phyloP scores from a whole-genome alignment of 2,113 vertebrate species.

The Ailurus styani region DNA sequence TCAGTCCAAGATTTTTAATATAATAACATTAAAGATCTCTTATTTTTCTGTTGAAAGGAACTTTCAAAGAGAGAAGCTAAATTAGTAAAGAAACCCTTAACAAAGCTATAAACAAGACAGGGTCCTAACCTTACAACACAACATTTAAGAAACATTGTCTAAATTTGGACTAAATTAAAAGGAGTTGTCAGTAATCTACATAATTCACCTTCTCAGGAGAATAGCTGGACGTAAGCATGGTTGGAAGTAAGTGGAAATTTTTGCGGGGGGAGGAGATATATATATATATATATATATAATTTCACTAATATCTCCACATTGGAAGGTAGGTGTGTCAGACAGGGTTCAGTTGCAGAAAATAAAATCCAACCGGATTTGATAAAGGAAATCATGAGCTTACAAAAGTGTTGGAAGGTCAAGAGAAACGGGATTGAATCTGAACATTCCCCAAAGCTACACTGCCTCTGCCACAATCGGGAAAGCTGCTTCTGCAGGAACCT shows the following conservation, averaged over 20 bases:
- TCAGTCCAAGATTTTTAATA: constrained; percentile 29
- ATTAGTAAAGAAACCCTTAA: not conserved
- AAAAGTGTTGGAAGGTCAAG: not conserved
- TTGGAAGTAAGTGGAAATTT: not conserved
- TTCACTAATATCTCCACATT: constrained; percentile 9
- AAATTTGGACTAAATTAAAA: constrained; percentile 42
- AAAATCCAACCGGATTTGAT: constrained; percentile 31
- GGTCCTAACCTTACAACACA: not conserved
- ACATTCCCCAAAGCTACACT: not conserved
- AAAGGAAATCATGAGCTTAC: constrained; percentile 33
- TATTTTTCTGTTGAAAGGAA: constrained; percentile 40
- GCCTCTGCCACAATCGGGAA: not conserved
- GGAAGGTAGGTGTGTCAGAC: not conserved
- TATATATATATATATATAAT: too few species aligned
- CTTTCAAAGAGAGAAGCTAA: constrained; percentile 36
- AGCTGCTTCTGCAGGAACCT: not conserved
- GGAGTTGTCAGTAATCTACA: not conserved
- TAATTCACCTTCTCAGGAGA: not conserved
- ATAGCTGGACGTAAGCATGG: not conserved
- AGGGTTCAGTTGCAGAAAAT: constrained; percentile 26
- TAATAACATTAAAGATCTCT: not conserved
- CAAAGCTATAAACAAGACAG: not conserved
- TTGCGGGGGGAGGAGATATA: not conserved
- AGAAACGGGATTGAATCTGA: not conserved
- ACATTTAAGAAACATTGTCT: not conserved